Percentiles rank a stretch among this genome's conserved stretches.
These are phyloP conservation scores for Diplosoma virens DNA, from an alignment of 23 tunicate species.

Conservation along the genomic window DNA sequence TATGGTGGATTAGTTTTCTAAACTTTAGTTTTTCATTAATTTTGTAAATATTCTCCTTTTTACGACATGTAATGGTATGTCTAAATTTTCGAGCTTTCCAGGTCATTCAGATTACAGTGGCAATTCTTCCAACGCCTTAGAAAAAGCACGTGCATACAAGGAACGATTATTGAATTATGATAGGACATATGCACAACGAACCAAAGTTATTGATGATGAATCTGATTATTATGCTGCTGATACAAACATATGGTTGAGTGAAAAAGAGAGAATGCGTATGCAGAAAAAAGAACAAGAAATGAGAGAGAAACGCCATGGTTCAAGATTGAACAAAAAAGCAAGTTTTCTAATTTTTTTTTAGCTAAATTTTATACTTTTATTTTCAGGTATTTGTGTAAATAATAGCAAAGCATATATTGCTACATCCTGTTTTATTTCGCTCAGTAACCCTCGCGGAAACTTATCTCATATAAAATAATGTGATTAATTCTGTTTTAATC, in stretches of 20 bases:
- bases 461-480: too few species aligned
- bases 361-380: too few species aligned
- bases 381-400: too few species aligned
- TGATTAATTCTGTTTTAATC: too few species aligned
- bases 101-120: background rate
- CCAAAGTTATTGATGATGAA: constrained; percentile 91
- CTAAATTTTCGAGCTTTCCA: too few species aligned
- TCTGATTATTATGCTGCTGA: constrained; percentile 88
- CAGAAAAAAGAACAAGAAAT: constrained; percentile 76
- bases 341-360: background rate
- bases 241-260: constrained; percentile 72
- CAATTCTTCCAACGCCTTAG: constrained; percentile 36
- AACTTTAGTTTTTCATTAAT: too few species aligned
- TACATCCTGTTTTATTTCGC: too few species aligned
- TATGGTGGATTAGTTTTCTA: too few species aligned
- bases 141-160: constrained; percentile 76
- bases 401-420: too few species aligned
- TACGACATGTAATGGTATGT: too few species aligned
- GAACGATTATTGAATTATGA: constrained; percentile 85
- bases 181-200: constrained; percentile 59
- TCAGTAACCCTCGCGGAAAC: too few species aligned
- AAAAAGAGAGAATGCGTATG: constrained; percentile 53
- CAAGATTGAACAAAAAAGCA: constrained; percentile 80
- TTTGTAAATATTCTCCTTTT: too few species aligned
- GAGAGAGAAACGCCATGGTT: constrained; percentile 79